Base-by-base conservation (phyloP, 2,888 invertebrate species). In the Tachina fera region DNA sequence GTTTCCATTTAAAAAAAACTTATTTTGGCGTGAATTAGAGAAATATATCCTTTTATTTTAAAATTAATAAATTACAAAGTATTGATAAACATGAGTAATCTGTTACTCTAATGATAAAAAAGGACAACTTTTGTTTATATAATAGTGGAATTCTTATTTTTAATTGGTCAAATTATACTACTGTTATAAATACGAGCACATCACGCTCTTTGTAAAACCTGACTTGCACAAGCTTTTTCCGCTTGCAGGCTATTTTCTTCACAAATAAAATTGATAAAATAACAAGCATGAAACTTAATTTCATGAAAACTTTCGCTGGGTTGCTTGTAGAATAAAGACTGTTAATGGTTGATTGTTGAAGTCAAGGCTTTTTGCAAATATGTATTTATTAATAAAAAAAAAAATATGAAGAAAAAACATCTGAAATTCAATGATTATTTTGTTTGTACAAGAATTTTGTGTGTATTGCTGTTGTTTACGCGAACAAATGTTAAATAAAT, bases 401-500 rank as follows among this genome's bases (percentile, higher is more conserved):
- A 61, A 61, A n/a, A 16, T n/a, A 53, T 47, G n/a, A 43, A 19
- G 9, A 41, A 19, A 49, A 67, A 41, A 22, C 58, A 56, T 39
- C n/a, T 60, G 10, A 81, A 82, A 63, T 82, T 76, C 82, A 82
- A 82, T 71, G 82, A 76, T 82, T 71, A 76, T 70, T 82, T 70
- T 75, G 49, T 71, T 72, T 83, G 60, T 65, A 49, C 71, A 75
- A 68, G 67, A 70, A 76, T 82, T 82, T 82, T 49, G 53, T 76
- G 56, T 76, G 51, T 16, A 75, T 75, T 70, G 53, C 11, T 75
- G 74, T 70, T 85, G 77, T 77, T 85, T 79, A 75, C 70, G 71
- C 67, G 60, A 76, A 72, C 76, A 72, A 86, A 83, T 79, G 76
- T 74, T 79, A 79, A 86, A 86, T 76, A 86, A 83, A 86, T 72